A percentile compares a stretch with the other conserved stretches of the same genome.
Evolutionary conservation across 2,888 invertebrate genomes (phyloP).

Genomic region (Dioctria rufipes): DNA sequence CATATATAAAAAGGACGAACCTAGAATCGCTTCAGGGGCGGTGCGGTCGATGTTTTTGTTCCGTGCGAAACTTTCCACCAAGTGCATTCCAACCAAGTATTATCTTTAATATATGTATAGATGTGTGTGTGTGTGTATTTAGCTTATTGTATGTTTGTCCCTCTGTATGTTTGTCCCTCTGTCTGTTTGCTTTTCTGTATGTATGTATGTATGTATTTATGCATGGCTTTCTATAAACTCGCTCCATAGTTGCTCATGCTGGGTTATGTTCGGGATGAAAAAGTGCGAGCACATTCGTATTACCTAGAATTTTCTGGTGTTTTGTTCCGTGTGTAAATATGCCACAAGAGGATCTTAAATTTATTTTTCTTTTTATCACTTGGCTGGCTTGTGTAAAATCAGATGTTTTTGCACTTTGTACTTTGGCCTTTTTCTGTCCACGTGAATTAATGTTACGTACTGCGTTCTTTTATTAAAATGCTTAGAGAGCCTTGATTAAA

Average conservation of each 20-base stretch:
- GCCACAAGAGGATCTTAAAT: slow-evolving; percentile 25
- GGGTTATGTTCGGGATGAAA: slow-evolving; percentile 11
- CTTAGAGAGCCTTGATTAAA: too few relatives aligned
- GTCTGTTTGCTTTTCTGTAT: background rate
- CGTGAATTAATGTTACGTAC: too few relatives aligned
- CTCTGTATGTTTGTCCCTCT: background rate
- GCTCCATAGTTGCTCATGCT: background rate
- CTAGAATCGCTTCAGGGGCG: background rate
- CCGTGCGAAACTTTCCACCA: slow-evolving; percentile 17
- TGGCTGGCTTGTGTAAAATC: background rate
- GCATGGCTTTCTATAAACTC: background rate
- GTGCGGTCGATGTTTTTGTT: slow-evolving; percentile 26
- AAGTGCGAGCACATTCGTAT: slow-evolving; percentile 30
- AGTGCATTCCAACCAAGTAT: slow-evolving; percentile 9
- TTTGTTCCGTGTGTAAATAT: slow-evolving; percentile 7
- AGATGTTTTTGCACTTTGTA: too few relatives aligned
- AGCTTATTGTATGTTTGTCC: too few relatives aligned
- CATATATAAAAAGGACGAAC: slow-evolving; percentile 11
- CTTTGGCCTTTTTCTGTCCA: too few relatives aligned
- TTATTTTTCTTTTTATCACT: slow-evolving; percentile 15
- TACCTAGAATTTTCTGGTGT: slow-evolving; percentile 1
- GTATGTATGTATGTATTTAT: background rate
- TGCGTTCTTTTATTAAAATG: too few relatives aligned
- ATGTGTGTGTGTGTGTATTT: too few relatives aligned
- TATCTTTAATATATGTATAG: too few relatives aligned